phyloP scores from a whole-genome alignment of 2,113 vertebrate species.

The Prionailurus bengalensis region DNA sequence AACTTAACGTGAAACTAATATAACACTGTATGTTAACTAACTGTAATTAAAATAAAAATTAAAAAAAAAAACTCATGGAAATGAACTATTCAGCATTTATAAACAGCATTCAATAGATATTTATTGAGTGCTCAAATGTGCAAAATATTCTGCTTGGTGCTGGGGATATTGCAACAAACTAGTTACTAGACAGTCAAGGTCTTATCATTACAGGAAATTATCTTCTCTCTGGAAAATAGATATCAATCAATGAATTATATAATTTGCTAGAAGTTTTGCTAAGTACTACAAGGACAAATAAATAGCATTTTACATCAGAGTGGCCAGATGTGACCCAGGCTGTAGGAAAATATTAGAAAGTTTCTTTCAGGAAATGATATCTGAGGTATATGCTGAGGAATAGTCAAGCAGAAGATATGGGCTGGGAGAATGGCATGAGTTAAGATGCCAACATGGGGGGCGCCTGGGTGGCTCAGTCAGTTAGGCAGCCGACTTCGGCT shows the following conservation, averaged over 20 bases:
- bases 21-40: not conserved
- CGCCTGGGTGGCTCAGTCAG: too few species aligned
- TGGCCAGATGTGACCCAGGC: not conserved
- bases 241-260: not conserved
- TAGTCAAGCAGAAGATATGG: not conserved
- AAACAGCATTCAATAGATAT: constrained; percentile 9
- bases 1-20: not conserved
- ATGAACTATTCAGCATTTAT: not conserved
- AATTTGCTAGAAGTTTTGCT: not conserved
- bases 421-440: not conserved
- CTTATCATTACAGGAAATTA: not conserved
- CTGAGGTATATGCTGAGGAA: not conserved
- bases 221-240: constrained; percentile 1
- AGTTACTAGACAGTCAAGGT: not conserved
- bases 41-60: not conserved
- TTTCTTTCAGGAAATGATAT: not conserved
- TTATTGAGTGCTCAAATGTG: not conserved
- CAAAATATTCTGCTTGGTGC: not conserved
- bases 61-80: not conserved
- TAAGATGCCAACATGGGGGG: not conserved
- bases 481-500: too few species aligned
- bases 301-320: not conserved
- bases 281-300: not conserved
- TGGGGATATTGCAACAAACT: not conserved
- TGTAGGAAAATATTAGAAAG: not conserved